Conservation (phyloP, 2,113 vertebrate species). For the Rhinopomastus cyanomelas region DNA sequence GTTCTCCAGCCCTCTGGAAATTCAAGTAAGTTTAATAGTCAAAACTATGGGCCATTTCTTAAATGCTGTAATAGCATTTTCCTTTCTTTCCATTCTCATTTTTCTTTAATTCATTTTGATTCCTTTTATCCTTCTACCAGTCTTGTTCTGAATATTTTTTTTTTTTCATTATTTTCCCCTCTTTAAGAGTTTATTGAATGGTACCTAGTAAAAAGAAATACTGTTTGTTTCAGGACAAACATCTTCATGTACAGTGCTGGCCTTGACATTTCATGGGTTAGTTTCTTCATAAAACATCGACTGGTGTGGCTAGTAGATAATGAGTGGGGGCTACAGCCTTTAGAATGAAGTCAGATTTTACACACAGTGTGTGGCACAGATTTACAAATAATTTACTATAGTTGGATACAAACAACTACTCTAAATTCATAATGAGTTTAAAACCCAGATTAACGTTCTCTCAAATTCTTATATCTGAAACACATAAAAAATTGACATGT, state of each 20-base stretch:
- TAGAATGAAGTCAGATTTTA: neutral
- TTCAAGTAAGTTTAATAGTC: neutral
- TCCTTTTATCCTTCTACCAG: neutral
- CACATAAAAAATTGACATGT: neutral
- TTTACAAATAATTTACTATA: neutral
- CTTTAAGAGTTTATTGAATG: neutral
- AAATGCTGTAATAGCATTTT: neutral
- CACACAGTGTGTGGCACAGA: fast-evolving
- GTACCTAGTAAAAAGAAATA: neutral
- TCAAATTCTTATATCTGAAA: neutral
- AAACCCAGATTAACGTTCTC: neutral
- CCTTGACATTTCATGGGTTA: neutral
- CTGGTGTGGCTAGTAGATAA: neutral
- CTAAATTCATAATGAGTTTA: neutral
- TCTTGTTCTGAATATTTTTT: neutral
- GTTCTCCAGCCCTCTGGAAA: too few relatives aligned
- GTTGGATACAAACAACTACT: neutral
- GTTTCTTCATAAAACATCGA: neutral
- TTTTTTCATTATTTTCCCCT: neutral
- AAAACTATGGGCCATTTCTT: neutral
- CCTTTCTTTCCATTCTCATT: neutral
- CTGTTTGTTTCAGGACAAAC: neutral
- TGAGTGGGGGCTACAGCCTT: neutral
- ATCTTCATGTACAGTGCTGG: neutral
- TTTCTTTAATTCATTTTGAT: neutral